Evolutionary conservation across 2,113 vertebrate species (phyloP), one percentile per base, ranked within the genome.

Genomic region (Brachyhypopomus occidentalis): DNA sequence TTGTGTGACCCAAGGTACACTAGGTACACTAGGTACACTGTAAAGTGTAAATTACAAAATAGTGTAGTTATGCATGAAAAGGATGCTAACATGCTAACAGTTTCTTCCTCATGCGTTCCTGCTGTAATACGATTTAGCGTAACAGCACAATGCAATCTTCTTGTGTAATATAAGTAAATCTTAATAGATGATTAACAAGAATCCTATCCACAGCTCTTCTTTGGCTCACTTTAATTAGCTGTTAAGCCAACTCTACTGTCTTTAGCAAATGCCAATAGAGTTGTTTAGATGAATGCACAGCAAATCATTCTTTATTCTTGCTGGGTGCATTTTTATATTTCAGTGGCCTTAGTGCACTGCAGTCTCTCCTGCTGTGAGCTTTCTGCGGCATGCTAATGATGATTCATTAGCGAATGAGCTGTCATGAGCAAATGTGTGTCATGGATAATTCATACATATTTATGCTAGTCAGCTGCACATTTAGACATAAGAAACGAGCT

Each of bases 381-480:
- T 79, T 38, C 25, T 48, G 64, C 67, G 3, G 23, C 74, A 60
- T 63, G 78, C 69, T 71, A 75, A 71, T 16, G 41, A 81, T 72
- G 76, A 79, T 83, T 77, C 78, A 72, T 82, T 75, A 55, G 64
- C 2, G 58, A 78, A 58, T 30, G 27, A 74, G 63, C 48, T 23
- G 62, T 79, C 76, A 79, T 80, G 76, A 82, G 72, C 67, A 79
- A 82, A 82, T 64, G 66, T 63, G 63, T 60, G 72, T 85, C 80
- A 58, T 36, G 12, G 71, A 80, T 83, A 83, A 85, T 82, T 85
- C 80, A 76, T 76, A 72, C 76, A 79, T 77, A 75, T 85, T 79
- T 75, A 79, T 64, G 72, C 80, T 55, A 82, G 84, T 79, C 84
- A 82, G 71, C 75, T 82, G 66, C 77, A 72, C 66, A 48, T 81